A percentile compares a stretch with the other conserved stretches of the same genome.
These are phyloP conservation scores for Oreochromis grahami DNA, from an alignment of 2,797 vertebrate species.

Conservation along the genomic window DNA sequence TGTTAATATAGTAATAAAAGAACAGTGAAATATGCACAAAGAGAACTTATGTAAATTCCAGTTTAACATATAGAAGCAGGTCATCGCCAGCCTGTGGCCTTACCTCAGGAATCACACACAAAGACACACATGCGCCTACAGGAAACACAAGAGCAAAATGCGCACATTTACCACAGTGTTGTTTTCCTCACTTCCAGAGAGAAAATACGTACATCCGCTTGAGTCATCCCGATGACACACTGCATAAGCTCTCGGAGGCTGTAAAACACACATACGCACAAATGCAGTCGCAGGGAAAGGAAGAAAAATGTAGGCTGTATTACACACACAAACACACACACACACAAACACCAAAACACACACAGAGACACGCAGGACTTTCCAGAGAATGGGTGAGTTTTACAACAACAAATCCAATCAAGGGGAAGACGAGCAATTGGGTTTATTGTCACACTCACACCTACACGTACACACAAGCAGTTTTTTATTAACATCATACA, in stretches of 20 bases:
- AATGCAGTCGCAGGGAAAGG: background rate
- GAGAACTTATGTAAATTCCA: background rate
- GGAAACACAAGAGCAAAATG: background rate
- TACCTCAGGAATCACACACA: constrained; percentile 3
- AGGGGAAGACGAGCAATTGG: background rate
- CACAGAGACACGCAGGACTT: background rate
- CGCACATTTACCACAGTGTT: background rate
- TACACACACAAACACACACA: background rate
- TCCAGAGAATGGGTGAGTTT: background rate
- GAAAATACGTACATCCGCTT: constrained; percentile 18
- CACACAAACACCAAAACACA: background rate
- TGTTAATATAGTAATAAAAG: background rate
- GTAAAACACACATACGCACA: background rate
- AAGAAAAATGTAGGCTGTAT: constrained; percentile 24
- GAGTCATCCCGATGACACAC: constrained; percentile 48
- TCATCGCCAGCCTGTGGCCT: constrained; percentile 36
- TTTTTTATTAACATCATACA: background rate
- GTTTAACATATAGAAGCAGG: constrained; percentile 21
- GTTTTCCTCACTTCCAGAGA: background rate
- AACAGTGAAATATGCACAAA: background rate
- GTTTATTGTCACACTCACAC: background rate
- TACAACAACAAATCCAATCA: background rate
- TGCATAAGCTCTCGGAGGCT: constrained; percentile 37
- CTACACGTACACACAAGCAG: background rate
- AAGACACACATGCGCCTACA: background rate